Evolutionary conservation across 53 echinoderm and acorn worm genomes (phyloP).

Genomic region (Henricia sp.): DNA sequence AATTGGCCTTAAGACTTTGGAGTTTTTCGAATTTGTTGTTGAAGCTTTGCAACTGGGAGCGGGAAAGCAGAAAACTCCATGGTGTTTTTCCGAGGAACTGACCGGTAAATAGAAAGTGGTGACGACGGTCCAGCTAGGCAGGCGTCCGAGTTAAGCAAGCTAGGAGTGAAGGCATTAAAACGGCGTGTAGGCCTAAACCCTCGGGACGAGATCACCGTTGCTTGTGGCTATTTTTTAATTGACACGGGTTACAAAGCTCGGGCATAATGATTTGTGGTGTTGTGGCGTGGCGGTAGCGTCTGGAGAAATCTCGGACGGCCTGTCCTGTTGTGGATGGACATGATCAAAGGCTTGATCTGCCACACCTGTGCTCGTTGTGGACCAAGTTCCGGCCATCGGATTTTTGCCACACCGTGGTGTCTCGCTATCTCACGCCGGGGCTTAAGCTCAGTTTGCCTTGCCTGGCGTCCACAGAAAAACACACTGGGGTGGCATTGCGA

Average conservation of each 20-base stretch:
- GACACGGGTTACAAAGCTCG: constrained; percentile 35
- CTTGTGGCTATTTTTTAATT: constrained; percentile 27
- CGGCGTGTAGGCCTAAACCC: neutral
- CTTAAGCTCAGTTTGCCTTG: too few species aligned
- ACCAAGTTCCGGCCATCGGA: constrained; percentile 53
- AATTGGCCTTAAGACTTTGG: too few species aligned
- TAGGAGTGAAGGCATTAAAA: constrained; percentile 7
- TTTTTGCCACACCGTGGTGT: neutral
- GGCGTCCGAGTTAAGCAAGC: constrained; percentile 12
- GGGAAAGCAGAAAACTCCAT: neutral
- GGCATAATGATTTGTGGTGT: neutral
- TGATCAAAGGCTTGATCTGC: constrained; percentile 29
- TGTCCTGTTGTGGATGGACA: constrained; percentile 17
- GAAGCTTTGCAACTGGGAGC: neutral
- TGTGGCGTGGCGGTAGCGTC: neutral
- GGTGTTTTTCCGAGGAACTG: constrained; percentile 20
- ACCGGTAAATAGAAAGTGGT: constrained; percentile 23
- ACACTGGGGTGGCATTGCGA: constrained; percentile 9
- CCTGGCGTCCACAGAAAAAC: constrained; percentile 16
- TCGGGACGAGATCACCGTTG: constrained; percentile 26
- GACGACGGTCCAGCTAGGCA: constrained; percentile 3
- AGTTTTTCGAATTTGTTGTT: neutral
- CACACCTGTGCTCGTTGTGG: constrained; percentile 41
- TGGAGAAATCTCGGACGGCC: neutral
- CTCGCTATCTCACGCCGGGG: constrained; percentile 2